Evolutionary conservation across 2,888 invertebrate genomes (phyloP).

Genomic region (Papilio gigon): DNA sequence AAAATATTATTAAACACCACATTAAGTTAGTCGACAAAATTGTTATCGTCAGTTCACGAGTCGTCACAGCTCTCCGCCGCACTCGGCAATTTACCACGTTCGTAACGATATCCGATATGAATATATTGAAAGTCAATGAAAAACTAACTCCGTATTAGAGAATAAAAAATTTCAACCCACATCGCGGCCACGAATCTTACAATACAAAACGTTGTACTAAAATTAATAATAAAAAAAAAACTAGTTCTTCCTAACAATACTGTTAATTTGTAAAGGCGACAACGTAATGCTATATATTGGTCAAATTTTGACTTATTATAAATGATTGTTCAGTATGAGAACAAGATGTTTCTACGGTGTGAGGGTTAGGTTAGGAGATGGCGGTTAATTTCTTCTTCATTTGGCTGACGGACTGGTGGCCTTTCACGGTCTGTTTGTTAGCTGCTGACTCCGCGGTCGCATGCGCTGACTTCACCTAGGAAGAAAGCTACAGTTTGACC

Average conservation of each 20-base stretch:
- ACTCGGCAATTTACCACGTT: conserved; percentile 11
- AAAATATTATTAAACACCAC: conserved; percentile 25
- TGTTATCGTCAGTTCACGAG: background rate
- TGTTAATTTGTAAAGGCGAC: background rate
- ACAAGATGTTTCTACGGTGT: conserved; percentile 11
- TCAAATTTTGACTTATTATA: conserved; percentile 20
- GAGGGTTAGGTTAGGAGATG: conserved; percentile 53
- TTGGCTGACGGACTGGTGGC: conserved; percentile 71
- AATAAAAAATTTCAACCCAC: conserved; percentile 63
- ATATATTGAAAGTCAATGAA: background rate
- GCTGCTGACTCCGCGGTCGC: conserved; percentile 74
- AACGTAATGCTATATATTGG: background rate
- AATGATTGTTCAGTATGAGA: conserved; percentile 1
- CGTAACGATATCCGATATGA: background rate
- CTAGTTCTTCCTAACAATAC: background rate
- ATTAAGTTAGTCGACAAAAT: conserved; percentile 11
- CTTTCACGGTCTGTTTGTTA: conserved; percentile 67
- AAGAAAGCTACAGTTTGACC: conserved; percentile 43
- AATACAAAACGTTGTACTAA: conserved; percentile 13
- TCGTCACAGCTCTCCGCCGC: background rate
- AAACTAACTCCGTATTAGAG: conserved; percentile 70
- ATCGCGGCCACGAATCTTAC: conserved; percentile 19
- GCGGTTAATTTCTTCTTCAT: conserved; percentile 69
- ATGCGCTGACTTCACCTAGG: conserved; percentile 71
- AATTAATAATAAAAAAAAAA: background rate